Conservation (phyloP, 2,113 vertebrate genomes). For the Hirundichthys speculiger region DNA sequence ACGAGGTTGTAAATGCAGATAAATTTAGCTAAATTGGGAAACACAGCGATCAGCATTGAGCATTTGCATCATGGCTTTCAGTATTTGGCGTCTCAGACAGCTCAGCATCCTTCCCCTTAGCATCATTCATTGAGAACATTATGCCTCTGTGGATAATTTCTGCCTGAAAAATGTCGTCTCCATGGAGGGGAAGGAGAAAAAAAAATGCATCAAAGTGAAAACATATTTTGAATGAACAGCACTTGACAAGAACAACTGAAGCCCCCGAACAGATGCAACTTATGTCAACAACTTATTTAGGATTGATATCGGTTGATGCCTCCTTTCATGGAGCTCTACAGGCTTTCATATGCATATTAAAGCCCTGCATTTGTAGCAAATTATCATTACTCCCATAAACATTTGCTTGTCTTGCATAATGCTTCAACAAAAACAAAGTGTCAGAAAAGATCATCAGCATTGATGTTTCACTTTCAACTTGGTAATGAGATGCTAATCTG, state of each 20-base stretch:
- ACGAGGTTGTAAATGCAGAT: conserved; percentile 7
- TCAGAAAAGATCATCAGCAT: conserved; percentile 28
- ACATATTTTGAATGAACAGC: conserved; percentile 1
- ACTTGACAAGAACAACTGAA: background rate
- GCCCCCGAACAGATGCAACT: conserved; percentile 1
- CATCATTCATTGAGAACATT: background rate
- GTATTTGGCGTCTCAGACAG: background rate
- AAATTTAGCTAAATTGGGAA: background rate
- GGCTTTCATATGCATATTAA: conserved; percentile 22
- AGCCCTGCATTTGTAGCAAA: conserved; percentile 25
- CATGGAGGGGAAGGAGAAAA: background rate
- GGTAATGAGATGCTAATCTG: conserved; percentile 63
- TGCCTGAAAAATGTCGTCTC: background rate
- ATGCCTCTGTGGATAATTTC: background rate
- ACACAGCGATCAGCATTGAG: conserved; percentile 2
- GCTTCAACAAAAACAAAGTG: background rate
- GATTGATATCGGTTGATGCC: background rate
- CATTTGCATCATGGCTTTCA: conserved; percentile 15
- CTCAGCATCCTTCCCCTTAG: conserved; percentile 1
- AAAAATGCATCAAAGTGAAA: background rate
- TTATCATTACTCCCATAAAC: conserved; percentile 20
- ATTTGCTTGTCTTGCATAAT: conserved; percentile 9
- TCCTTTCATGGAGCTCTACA: background rate
- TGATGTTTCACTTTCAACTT: conserved; percentile 50
- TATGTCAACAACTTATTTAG: conserved; percentile 7